Evolutionary conservation across 2,113 vertebrate genomes (phyloP).

Genomic region (Ophiodon elongatus): DNA sequence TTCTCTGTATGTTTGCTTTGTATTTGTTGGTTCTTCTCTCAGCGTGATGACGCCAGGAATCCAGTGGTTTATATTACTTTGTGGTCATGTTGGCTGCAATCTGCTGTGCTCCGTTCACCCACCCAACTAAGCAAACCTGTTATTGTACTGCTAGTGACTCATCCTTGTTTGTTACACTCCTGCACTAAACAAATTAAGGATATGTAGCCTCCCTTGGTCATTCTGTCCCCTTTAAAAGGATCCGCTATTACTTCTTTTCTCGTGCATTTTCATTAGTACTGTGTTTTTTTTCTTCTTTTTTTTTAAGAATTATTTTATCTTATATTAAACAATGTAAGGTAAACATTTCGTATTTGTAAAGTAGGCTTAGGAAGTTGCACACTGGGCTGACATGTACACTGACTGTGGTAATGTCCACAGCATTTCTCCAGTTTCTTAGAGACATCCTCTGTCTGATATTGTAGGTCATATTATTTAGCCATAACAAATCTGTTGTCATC

Average conservation of each 20-base stretch:
- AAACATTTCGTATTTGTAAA: slow-evolving; percentile 79
- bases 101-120: slow-evolving; percentile 66
- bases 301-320: slow-evolving; percentile 57
- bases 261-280: slow-evolving; percentile 63
- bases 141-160: slow-evolving; percentile 74
- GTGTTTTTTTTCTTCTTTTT: slow-evolving; percentile 52
- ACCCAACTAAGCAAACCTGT: slow-evolving; percentile 37
- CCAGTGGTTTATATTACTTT: slow-evolving; percentile 65
- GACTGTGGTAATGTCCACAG: slow-evolving; percentile 48
- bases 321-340: slow-evolving; percentile 65
- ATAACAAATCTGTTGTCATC: slow-evolving; percentile 40
- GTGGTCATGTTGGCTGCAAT: slow-evolving; percentile 65
- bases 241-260: slow-evolving; percentile 28
- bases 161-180: slow-evolving; percentile 81
- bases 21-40: slow-evolving; percentile 62
- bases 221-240: slow-evolving; percentile 53
- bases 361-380: slow-evolving; percentile 77
- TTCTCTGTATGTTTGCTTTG: slow-evolving; percentile 73
- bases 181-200: slow-evolving; percentile 81
- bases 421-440: slow-evolving; percentile 61
- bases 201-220: slow-evolving; percentile 72
- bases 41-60: slow-evolving; percentile 57
- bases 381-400: slow-evolving; percentile 70
- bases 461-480: slow-evolving; percentile 59
- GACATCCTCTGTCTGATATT: slow-evolving; percentile 47